A percentile compares a stretch with the other conserved stretches of the same genome.
Evolutionary conservation across 2,888 invertebrate species (phyloP).

Genomic region (Nipponacmea schrenckii): DNA sequence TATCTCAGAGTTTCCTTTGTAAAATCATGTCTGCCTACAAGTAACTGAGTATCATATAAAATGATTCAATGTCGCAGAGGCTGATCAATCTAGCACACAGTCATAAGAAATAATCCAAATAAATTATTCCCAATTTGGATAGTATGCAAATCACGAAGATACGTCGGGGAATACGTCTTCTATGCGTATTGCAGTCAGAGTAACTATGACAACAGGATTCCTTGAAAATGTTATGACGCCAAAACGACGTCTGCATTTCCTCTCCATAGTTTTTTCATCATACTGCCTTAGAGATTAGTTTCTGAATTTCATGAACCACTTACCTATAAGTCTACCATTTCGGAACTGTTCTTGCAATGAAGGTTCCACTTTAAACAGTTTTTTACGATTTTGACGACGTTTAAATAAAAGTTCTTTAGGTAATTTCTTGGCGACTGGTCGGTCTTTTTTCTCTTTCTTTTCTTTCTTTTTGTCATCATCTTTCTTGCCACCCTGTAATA

Average conservation of each 20-base stretch:
- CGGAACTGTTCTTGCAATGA: slow-evolving; percentile 96
- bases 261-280: slow-evolving; percentile 35
- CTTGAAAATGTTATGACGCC: slow-evolving; percentile 22
- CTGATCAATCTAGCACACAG: not conserved
- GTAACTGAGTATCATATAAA: not conserved
- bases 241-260: slow-evolving; percentile 30
- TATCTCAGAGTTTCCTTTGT: too few relatives aligned
- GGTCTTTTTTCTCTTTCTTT: slow-evolving; percentile 68
- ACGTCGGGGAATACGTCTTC: not conserved
- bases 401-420: not conserved
- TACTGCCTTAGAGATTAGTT: slow-evolving; percentile 16
- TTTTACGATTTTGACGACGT: slow-evolving; percentile 74
- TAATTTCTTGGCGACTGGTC: not conserved
- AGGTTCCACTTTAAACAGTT: slow-evolving; percentile 90
- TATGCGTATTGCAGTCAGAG: slow-evolving; percentile 46
- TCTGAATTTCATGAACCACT: slow-evolving; percentile 55
- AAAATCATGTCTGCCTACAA: not conserved
- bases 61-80: slow-evolving; percentile 6
- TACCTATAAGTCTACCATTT: slow-evolving; percentile 93
- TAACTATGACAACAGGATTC: slow-evolving; percentile 57
- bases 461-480: slow-evolving; percentile 94
- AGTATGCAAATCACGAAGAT: slow-evolving; percentile 18
- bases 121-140: slow-evolving; percentile 10
- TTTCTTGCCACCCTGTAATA: slow-evolving; percentile 77
- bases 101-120: slow-evolving; percentile 1